Percentiles rank a stretch among this genome's conserved stretches.
These are phyloP conservation scores for Takifugu ocellatus DNA, from an alignment of 2,797 vertebrate species.

Conservation along the genomic window DNA sequence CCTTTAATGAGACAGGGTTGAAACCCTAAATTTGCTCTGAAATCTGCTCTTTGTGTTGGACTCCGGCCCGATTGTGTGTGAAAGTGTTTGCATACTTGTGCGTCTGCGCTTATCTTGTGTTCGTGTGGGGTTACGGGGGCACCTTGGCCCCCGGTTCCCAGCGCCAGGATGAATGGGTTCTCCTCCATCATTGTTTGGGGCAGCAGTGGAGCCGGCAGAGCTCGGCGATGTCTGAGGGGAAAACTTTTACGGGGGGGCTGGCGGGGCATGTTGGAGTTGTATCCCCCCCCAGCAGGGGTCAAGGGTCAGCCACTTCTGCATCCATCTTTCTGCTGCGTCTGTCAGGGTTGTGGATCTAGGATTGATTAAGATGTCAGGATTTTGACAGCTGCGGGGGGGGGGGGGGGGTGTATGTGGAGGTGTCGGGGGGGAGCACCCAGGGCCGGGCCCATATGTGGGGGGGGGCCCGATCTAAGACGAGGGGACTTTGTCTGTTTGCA, in stretches of 20 bases:
- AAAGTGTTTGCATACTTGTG: conserved; percentile 32
- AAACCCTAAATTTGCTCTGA: background rate
- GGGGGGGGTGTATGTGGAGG: conserved; percentile 22
- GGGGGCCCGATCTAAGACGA: conserved; percentile 42
- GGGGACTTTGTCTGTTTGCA: conserved; percentile 69
- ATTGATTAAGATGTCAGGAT: conserved; percentile 94
- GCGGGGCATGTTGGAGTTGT: conserved; percentile 63
- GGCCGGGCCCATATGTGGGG: conserved; percentile 68
- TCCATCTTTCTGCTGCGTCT: conserved; percentile 85
- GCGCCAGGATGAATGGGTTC: conserved; percentile 76
- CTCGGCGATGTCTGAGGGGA: conserved; percentile 32
- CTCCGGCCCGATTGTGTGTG: conserved; percentile 10
- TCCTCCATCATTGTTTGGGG: conserved; percentile 79
- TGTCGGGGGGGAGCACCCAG: conserved; percentile 48
- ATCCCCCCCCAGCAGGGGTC: conserved; percentile 67
- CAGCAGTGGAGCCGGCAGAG: conserved; percentile 53
- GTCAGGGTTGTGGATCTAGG: conserved; percentile 77
- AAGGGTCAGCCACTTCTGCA: conserved; percentile 84
- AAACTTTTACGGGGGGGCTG: conserved; percentile 30
- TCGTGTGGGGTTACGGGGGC: conserved; percentile 52
- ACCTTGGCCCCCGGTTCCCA: conserved; percentile 66
- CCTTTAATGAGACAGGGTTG: background rate
- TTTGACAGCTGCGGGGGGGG: conserved; percentile 79
- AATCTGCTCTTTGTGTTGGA: conserved; percentile 8
- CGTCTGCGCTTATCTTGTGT: conserved; percentile 45